Percentiles rank a stretch among this genome's conserved stretches.
These are phyloP conservation scores for Protonibea diacanthus DNA, from an alignment of 2,797 vertebrate genomes.

Conservation along the genomic window DNA sequence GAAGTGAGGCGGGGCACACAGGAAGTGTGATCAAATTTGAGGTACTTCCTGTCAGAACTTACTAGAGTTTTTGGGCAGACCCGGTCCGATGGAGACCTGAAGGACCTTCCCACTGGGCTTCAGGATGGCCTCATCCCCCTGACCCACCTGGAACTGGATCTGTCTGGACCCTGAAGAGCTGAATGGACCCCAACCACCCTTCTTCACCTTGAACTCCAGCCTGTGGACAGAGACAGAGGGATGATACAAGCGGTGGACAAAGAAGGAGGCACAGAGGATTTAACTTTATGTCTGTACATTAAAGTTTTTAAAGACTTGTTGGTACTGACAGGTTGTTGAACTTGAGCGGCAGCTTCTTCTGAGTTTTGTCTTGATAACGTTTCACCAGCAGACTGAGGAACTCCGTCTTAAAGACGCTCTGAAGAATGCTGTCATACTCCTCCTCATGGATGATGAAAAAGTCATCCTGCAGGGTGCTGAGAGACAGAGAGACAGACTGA, in stretches of 20 bases:
- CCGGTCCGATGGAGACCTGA: conserved; percentile 83
- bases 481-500: conserved; percentile 10
- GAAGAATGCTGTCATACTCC: conserved; percentile 88
- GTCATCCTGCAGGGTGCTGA: conserved; percentile 89
- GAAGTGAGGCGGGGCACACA: conserved; percentile 2
- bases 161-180: conserved; percentile 86
- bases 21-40: background rate
- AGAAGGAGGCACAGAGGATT: too few relatives aligned
- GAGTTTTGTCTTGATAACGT: conserved; percentile 84
- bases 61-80: conserved; percentile 88
- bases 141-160: conserved; percentile 87
- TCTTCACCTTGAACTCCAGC: conserved; percentile 92
- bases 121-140: conserved; percentile 78
- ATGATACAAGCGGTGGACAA: too few relatives aligned
- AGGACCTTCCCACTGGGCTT: conserved; percentile 85
- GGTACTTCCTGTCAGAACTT: conserved; percentile 46
- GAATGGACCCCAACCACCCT: conserved; percentile 88
- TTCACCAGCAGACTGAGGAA: conserved; percentile 89
- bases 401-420: conserved; percentile 89
- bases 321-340: conserved; percentile 90
- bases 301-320: too few relatives aligned
- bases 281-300: too few relatives aligned
- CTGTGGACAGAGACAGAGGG: conserved; percentile 62
- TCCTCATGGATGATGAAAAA: conserved; percentile 88
- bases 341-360: conserved; percentile 83